phyloP scores from a whole-genome alignment of 2,113 vertebrate genomes.

The Sinocyclocheilus anophthalmus region DNA sequence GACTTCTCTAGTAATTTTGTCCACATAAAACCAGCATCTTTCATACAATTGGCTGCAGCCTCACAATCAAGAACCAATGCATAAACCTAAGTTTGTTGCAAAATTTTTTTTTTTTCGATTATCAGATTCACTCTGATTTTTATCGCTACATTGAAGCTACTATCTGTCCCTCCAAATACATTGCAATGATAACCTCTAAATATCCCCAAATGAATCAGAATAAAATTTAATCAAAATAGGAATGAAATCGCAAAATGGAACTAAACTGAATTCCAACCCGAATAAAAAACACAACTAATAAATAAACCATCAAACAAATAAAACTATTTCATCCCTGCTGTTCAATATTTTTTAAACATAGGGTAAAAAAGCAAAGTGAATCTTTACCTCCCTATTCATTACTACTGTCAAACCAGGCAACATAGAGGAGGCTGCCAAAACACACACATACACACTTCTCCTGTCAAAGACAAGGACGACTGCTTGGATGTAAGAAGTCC shows the following conservation, averaged over 20 bases:
- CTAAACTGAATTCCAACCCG: neutral
- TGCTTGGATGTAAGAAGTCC: conserved; percentile 10
- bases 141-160: neutral
- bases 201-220: neutral
- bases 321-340: neutral
- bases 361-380: neutral
- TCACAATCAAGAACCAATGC: no score
- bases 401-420: conserved; percentile 17
- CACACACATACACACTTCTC: conserved; percentile 10
- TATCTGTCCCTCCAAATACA: neutral
- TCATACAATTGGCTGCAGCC: no score
- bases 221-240: neutral
- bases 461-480: conserved; percentile 28
- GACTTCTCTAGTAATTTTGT: no score
- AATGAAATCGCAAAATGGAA: neutral
- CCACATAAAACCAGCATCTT: no score
- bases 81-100: neutral
- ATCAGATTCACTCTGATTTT: neutral
- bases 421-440: conserved; percentile 10
- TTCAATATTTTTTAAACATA: neutral
- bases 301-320: conserved; percentile 10
- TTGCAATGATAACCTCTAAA: neutral
- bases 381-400: conserved; percentile 23
- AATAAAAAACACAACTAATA: neutral
- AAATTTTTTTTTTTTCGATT: neutral